Base-by-base conservation (phyloP, 2,113 vertebrate species). In the Ariopsis seemanni region DNA sequence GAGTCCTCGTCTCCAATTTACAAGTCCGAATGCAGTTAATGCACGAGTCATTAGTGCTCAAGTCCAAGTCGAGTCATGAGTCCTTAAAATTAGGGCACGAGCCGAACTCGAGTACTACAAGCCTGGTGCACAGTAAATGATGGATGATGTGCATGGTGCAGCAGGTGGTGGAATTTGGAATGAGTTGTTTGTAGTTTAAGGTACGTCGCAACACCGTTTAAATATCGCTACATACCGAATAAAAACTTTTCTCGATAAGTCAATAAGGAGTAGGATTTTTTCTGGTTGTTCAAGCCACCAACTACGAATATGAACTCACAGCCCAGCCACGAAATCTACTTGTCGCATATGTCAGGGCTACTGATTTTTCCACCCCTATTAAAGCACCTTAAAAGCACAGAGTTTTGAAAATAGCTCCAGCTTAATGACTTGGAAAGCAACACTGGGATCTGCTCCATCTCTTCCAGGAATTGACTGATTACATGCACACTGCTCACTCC, bases 401-500 rank as follows among this genome's bases (percentile, higher is more conserved):
- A 27, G 42, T 57, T 34, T 58, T 2, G 5, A 71, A 55, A 50
- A 67, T n/a, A 9, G 12, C 52, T 58, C 69, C 34, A 57, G 69
- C 53, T 52, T 71, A 84, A 84, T 55, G 48, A 55, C 25, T 55
- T 71, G 7, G 27, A 84, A 84, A 57, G 42, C 53, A 72, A 25
- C 60, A 67, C 12, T 84, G 52, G 67, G 72, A 57, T 57, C 27
- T 58, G 50, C 53, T 57, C 50, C 52, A 58, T 69, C 69, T 75
- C 53, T 74, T 74, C 83, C 83, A 85, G 83, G 83, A 85, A 75
- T 48, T 85, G 52, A 69, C 50, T 69, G 48, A 53, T 83, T 65
- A 60, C 55, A 58, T 80, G 78, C 67, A 72, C 71, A 60, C 11
- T 60, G 30, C 48, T 85, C 69, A 50, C 77, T 80, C 52, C 57